Conservation (phyloP, 2,888 invertebrate species). For the Cephus rjabovi region DNA sequence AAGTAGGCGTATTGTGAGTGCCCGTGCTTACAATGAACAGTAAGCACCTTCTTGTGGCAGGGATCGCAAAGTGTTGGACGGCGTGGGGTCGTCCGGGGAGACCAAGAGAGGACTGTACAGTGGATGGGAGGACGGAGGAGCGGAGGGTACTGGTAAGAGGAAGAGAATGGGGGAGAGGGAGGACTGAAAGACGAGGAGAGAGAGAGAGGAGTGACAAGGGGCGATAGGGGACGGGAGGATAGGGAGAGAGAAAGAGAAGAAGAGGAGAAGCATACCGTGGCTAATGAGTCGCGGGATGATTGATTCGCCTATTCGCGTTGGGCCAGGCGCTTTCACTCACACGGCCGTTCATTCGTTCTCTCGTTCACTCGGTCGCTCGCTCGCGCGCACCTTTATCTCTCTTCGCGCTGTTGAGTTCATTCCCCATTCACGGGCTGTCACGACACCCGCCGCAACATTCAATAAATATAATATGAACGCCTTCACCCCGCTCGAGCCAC, state of each 20-base stretch:
- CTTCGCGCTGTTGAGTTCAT: constrained; percentile 33
- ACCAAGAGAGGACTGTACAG: constrained; percentile 19
- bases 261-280: constrained; percentile 42
- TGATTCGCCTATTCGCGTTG: constrained; percentile 56
- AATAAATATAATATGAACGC: constrained; percentile 48
- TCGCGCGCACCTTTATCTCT: constrained; percentile 42
- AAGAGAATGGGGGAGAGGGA: constrained; percentile 28
- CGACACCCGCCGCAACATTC: constrained; percentile 43
- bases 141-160: constrained; percentile 28
- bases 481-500: constrained; percentile 32
- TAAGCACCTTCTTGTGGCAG: constrained; percentile 28
- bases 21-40: constrained; percentile 25
- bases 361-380: constrained; percentile 17
- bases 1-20: constrained; percentile 25
- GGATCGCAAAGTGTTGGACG: constrained; percentile 15
- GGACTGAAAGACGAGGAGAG: constrained; percentile 5
- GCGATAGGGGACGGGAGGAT: too few relatives aligned
- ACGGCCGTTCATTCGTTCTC: constrained; percentile 1
- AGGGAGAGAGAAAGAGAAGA: not conserved
- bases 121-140: constrained; percentile 28
- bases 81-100: constrained; percentile 12
- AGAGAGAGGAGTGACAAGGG: too few relatives aligned
- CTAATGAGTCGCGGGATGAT: constrained; percentile 65
- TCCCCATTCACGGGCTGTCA: constrained; percentile 21
- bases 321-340: constrained; percentile 49